phyloP scores from a whole-genome alignment of 1,140 invertebrate genomes.

The Bombus picipes region DNA sequence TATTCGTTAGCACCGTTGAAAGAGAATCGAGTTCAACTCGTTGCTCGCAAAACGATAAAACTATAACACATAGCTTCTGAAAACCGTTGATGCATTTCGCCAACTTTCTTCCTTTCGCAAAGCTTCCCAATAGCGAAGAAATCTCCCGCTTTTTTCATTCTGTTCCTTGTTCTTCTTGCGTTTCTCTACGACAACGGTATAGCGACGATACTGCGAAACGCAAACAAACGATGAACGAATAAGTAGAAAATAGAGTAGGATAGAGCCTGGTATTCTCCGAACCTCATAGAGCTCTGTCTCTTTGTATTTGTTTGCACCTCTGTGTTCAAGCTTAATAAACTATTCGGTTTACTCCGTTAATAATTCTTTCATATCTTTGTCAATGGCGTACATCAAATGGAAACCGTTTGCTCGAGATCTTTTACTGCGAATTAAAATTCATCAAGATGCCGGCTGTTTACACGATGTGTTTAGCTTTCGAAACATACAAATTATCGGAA shows the following conservation, averaged over 20 bases:
- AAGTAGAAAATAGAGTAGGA: neutral
- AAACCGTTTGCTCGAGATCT: neutral
- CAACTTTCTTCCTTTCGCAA: neutral
- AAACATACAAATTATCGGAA: neutral
- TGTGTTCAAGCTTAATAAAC: constrained; percentile 22
- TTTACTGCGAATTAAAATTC: neutral
- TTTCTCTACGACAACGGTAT: neutral
- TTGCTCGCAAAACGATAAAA: neutral
- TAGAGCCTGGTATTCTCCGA: neutral
- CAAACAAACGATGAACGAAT: neutral
- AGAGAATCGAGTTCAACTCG: neutral
- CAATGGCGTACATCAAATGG: neutral
- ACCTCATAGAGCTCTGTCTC: neutral
- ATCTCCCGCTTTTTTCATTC: no score
- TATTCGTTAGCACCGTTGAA: constrained; percentile 17
- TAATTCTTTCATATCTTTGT: constrained; percentile 17
- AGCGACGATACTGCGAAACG: neutral
- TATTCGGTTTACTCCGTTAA: constrained; percentile 8
- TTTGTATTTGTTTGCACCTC: constrained; percentile 22
- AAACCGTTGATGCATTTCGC: neutral
- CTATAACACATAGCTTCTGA: neutral
- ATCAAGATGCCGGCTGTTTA: neutral
- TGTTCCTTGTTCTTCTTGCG: no score
- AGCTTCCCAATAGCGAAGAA: neutral
- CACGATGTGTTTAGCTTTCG: neutral